Evolutionary conservation across 2,113 vertebrate genomes (phyloP).

Genomic region (Morone chrysops): DNA sequence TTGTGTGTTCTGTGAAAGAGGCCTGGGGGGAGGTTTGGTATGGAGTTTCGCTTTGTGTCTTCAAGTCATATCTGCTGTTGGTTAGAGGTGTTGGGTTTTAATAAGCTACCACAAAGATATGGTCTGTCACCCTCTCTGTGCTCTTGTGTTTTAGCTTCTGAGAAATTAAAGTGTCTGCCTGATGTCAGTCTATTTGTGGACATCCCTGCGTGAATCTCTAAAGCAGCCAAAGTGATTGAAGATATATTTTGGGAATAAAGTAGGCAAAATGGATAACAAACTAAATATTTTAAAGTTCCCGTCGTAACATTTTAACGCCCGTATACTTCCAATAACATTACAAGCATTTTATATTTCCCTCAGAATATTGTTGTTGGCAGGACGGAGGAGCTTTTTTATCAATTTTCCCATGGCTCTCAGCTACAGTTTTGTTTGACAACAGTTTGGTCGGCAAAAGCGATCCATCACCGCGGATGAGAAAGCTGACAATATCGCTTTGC

Average conservation of each 20-base stretch:
- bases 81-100: conserved; percentile 63
- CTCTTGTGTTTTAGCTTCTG: conserved; percentile 31
- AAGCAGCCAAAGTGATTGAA: background rate
- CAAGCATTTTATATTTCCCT: conserved; percentile 13
- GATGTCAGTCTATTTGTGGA: conserved; percentile 29
- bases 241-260: background rate
- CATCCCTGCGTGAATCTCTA: background rate
- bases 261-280: background rate
- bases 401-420: conserved; percentile 10
- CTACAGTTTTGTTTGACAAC: conserved; percentile 6
- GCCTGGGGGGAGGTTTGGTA: conserved; percentile 44
- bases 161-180: conserved; percentile 45
- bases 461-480: conserved; percentile 27
- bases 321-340: conserved; percentile 6
- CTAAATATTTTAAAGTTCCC: too few relatives aligned
- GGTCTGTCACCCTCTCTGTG: conserved; percentile 45
- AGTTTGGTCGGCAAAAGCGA: conserved; percentile 10
- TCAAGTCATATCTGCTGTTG: conserved; percentile 27
- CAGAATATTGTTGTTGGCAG: conserved; percentile 39
- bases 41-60: conserved; percentile 43
- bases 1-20: conserved; percentile 18
- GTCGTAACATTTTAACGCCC: conserved; percentile 1
- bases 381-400: conserved; percentile 25
- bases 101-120: conserved; percentile 58
- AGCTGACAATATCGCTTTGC: conserved; percentile 15